phyloP scores from a whole-genome alignment of 2,888 invertebrate genomes.

The Rotaria macrura region DNA sequence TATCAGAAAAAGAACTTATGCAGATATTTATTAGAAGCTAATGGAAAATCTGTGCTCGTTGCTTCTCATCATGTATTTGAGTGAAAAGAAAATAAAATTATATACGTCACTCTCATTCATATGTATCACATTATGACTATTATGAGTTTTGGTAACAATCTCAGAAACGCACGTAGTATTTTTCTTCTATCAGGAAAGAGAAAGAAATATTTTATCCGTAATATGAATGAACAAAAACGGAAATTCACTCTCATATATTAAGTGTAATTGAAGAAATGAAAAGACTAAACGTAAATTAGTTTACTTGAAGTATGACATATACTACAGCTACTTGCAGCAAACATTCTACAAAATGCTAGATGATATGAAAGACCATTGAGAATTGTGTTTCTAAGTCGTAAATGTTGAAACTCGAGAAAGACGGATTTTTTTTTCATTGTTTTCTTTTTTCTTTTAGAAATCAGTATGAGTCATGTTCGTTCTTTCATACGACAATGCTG shows the following conservation, averaged over 20 bases:
- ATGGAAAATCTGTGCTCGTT: not conserved
- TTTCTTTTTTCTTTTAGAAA: not conserved
- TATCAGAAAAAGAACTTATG: not conserved
- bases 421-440: too few species aligned
- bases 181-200: too few species aligned
- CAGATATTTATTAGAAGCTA: not conserved
- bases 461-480: not conserved
- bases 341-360: not conserved
- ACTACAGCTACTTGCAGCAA: not conserved
- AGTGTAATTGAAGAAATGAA: not conserved
- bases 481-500: not conserved
- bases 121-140: too few species aligned
- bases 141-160: too few species aligned
- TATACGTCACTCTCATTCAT: too few species aligned
- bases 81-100: not conserved
- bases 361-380: not conserved
- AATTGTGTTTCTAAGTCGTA: too few species aligned
- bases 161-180: too few species aligned
- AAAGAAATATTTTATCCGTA: not conserved
- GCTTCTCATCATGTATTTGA: not conserved
- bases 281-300: not conserved
- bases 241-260: not conserved
- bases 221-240: not conserved
- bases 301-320: not conserved
- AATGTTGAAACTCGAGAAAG: too few species aligned